A percentile compares a stretch with the other conserved stretches of the same genome.
Evolutionary conservation across 2,113 vertebrate species (phyloP).

Genomic region (Eubucco bourcierii): DNA sequence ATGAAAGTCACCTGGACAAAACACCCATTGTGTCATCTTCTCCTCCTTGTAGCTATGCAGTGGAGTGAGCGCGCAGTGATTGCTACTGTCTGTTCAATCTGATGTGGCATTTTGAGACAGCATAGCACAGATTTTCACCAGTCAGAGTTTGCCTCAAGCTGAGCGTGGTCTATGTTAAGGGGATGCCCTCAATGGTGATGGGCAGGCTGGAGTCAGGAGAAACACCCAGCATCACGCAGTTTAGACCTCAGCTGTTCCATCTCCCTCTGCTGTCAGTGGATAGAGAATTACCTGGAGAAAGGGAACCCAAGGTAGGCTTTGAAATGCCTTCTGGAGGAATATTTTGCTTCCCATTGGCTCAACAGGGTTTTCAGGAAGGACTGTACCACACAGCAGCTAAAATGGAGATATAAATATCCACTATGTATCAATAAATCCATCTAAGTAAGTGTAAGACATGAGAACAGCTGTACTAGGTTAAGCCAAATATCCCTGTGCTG

Average conservation of each 20-base stretch:
- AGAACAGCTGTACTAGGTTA: neutral
- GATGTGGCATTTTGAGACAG: neutral
- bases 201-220: neutral
- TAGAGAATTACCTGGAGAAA: neutral
- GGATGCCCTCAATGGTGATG: neutral
- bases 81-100: neutral
- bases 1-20: neutral
- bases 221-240: fast-evolving
- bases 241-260: neutral
- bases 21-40: neutral
- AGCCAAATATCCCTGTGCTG: neutral
- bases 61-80: neutral
- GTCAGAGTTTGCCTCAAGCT: neutral
- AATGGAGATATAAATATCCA: neutral
- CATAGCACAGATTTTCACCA: neutral
- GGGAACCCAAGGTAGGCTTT: neutral
- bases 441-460: neutral
- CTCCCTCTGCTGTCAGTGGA: neutral
- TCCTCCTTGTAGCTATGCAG: neutral
- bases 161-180: neutral
- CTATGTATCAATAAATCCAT: neutral
- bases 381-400: neutral
- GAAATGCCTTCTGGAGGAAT: neutral
- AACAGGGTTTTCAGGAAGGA: neutral
- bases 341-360: neutral